phyloP scores from a whole-genome alignment of 2,888 invertebrate species.

The Biston stratarius region DNA sequence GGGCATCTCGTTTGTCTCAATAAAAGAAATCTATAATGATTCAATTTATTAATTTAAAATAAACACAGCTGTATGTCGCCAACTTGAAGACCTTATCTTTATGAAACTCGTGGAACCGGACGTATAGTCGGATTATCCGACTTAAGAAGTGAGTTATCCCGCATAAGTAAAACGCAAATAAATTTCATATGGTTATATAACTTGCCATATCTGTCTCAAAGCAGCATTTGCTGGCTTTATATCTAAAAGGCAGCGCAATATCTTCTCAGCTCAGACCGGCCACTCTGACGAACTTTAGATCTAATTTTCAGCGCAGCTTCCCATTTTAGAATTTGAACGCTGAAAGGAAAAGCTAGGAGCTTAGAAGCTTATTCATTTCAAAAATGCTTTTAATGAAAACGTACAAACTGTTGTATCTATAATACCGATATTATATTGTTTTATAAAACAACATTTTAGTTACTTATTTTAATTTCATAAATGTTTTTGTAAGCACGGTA shows the following conservation, averaged over 20 bases:
- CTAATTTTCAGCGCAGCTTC: constrained; percentile 17
- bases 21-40: no score
- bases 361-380: neutral
- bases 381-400: neutral
- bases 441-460: constrained; percentile 3
- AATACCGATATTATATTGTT: neutral
- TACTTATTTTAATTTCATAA: constrained; percentile 14
- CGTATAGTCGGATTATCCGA: no score
- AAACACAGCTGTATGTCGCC: no score
- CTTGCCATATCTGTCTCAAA: no score
- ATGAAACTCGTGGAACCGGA: no score
- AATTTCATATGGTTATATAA: no score
- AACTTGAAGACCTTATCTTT: no score
- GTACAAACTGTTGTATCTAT: neutral
- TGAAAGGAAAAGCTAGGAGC: constrained; percentile 2
- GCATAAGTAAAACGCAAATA: no score
- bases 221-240: neutral
- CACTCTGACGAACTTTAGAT: constrained; percentile 24
- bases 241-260: constrained; percentile 18
- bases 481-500: constrained; percentile 13
- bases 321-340: constrained; percentile 15
- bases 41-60: no score
- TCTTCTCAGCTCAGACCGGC: constrained; percentile 29
- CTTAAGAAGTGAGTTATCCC: no score
- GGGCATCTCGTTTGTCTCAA: no score